Evolutionary conservation across 2,888 invertebrate species (phyloP), one percentile per base, ranked within the genome.

Genomic region (Heliconius aoede): DNA sequence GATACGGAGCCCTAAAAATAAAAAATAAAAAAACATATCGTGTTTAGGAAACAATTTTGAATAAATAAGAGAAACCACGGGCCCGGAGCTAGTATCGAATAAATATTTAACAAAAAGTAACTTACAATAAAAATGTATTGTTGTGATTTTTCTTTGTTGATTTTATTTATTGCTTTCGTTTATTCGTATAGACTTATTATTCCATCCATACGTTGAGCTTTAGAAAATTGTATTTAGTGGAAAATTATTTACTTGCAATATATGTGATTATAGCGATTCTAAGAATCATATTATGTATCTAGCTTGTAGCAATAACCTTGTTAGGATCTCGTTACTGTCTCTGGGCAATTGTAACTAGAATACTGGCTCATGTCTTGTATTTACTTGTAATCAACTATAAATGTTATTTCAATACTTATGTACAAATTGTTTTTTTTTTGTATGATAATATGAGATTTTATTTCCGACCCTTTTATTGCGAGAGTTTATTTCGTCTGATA

Each of bases 91-190:
- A 32, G 32, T 64, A 64, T 11, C 32, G 32, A 64, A 64, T 32
- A 32, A 64, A 32, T 58, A 58, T 64, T 32, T 32, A n/a, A 64
- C 64, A 21, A 30, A 4, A 64, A 32, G n/a, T 64, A 64, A 64
- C 1, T 32, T n/a, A 64, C 64, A 64, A 64, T 32, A 64, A 32
- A 62, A 64, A 32, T 32, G 64, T 30, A 64, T 64, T 32, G 64
- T 64, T 32, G 32, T 64, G 64, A 64, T 32, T 32, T 32, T 64
- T 64, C 64, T 64, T 64, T 64, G 64, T 64, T 62, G 64, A 64
- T 64, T 64, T 62, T 64, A 64, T 64, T 64, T 64, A 64, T 64
- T 64, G 64, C 64, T 64, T 64, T 64, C 64, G 64, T 30, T n/a
- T 30, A 30, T 32, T 64, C 64, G 32, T 32, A 64, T 32, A 64